phyloP scores from a whole-genome alignment of 2,113 vertebrate species.

The Taxidea taxus region DNA sequence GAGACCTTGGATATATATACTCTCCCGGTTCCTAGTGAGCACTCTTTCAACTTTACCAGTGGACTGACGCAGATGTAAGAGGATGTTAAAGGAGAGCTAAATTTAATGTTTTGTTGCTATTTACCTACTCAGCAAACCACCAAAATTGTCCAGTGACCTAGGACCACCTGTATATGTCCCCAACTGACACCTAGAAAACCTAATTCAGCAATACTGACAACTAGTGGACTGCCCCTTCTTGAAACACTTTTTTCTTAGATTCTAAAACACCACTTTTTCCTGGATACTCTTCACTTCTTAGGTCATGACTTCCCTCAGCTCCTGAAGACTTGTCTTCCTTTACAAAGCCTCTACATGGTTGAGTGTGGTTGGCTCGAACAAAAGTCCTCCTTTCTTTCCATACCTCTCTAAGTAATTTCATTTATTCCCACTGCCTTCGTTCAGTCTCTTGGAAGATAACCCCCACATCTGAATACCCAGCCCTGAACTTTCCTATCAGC shows the following conservation, averaged over 20 bases:
- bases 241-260: neutral
- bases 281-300: neutral
- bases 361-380: accelerated
- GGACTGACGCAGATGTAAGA: neutral
- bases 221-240: neutral
- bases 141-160: neutral
- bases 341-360: neutral
- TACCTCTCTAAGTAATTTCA: neutral
- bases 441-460: neutral
- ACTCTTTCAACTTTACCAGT: neutral
- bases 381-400: neutral
- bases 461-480: neutral
- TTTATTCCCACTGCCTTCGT: neutral
- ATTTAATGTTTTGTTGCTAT: neutral
- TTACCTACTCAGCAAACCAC: neutral
- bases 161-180: neutral
- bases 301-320: neutral
- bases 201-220: neutral
- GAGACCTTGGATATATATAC: neutral
- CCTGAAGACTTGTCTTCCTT: neutral
- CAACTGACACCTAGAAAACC: neutral
- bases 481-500: neutral
- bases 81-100: neutral
- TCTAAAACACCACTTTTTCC: neutral
- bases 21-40: neutral